These are phyloP conservation scores for Vulpes ferrilata DNA, from an alignment of 2,113 vertebrate species.

Conservation along the genomic window DNA sequence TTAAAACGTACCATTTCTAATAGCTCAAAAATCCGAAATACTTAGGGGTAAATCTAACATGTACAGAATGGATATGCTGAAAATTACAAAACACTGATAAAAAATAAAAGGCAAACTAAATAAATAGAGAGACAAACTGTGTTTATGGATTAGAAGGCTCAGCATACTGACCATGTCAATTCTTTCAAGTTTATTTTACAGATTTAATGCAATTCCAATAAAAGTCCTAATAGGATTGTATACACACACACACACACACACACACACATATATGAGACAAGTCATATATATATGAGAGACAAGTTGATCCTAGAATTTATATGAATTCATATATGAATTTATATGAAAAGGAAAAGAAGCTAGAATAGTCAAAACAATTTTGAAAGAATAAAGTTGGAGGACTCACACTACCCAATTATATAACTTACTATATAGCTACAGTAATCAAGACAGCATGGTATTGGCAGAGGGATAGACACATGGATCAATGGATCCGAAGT, in stretches of 20 bases:
- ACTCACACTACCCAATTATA: neutral
- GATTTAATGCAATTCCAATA: slow-evolving; percentile 18
- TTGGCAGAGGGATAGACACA: neutral
- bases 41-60: neutral
- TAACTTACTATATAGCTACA: neutral
- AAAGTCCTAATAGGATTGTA: neutral
- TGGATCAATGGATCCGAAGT: neutral
- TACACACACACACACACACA: too few relatives aligned
- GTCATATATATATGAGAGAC: neutral
- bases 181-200: neutral
- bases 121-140: neutral
- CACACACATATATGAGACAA: too few relatives aligned
- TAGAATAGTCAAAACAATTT: neutral
- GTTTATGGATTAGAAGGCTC: neutral
- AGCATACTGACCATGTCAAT: neutral
- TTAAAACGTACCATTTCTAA: neutral
- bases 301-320: neutral
- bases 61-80: neutral
- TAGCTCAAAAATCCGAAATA: slow-evolving; percentile 7
- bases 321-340: neutral
- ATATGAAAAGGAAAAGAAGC: neutral
- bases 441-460: neutral
- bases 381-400: neutral
- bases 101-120: neutral
- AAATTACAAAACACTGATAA: neutral